phyloP scores from a whole-genome alignment of 1,140 invertebrate species.

The Drosophila yakuba region DNA sequence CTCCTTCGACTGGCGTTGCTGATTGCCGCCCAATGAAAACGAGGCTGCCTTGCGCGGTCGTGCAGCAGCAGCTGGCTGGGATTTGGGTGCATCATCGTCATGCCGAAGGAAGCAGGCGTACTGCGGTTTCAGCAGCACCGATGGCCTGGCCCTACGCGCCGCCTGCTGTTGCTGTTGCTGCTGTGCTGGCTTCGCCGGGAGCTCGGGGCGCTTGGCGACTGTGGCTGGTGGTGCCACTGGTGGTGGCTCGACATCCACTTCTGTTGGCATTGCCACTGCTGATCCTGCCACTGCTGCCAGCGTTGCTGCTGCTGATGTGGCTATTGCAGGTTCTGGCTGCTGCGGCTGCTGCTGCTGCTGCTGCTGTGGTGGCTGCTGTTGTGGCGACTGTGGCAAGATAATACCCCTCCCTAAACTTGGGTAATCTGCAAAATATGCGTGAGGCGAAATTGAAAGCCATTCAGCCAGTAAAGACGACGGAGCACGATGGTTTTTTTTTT shows the following conservation, averaged over 20 bases:
- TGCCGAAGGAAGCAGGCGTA: constrained; percentile 78
- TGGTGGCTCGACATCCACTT: constrained; percentile 11
- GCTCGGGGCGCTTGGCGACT: constrained; percentile 27
- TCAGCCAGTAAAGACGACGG: constrained; percentile 19
- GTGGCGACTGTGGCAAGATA: constrained; percentile 70
- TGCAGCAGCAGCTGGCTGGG: constrained; percentile 4
- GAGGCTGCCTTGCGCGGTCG: constrained; percentile 62
- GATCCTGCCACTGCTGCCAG: constrained; percentile 23
- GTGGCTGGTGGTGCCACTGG: constrained; percentile 3
- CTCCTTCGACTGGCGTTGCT: constrained; percentile 28
- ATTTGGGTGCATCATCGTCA: constrained; percentile 54
- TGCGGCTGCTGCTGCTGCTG: background rate
- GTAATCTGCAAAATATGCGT: constrained; percentile 84
- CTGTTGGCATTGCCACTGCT: background rate
- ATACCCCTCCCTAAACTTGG: constrained; percentile 84
- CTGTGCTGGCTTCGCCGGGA: constrained; percentile 8
- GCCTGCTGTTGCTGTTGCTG: background rate
- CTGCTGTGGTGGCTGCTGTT: constrained; percentile 21
- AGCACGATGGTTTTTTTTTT: constrained; percentile 1
- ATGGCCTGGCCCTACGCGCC: constrained; percentile 55
- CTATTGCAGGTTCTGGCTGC: constrained; percentile 22
- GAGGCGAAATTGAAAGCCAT: constrained; percentile 58
- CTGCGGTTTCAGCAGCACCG: constrained; percentile 74
- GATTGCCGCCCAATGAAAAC: constrained; percentile 46
- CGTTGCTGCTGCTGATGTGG: too few relatives aligned